phyloP scores from a whole-genome alignment of 2,797 vertebrate genomes.

The Pangasius mekongensis region DNA sequence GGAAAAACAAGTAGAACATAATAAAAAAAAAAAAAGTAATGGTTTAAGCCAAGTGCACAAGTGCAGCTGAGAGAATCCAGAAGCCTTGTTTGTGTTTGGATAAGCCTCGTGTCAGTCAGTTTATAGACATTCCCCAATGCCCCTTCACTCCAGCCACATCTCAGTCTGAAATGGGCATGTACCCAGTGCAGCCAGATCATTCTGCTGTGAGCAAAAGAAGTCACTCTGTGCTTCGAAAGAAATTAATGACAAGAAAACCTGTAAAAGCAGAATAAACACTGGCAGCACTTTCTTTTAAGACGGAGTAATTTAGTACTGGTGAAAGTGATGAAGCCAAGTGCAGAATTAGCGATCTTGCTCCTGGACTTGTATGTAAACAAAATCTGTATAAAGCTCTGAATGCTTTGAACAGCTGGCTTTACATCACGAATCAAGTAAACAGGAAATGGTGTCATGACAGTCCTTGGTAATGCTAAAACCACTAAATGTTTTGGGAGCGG shows the following conservation, averaged over 20 bases:
- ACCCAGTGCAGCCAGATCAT: background rate
- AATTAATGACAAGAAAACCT: background rate
- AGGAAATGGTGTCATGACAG: background rate
- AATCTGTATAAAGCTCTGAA: background rate
- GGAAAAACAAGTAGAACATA: background rate
- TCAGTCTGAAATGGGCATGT: background rate
- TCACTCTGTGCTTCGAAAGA: background rate
- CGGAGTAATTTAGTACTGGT: background rate
- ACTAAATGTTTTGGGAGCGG: background rate
- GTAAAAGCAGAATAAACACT: background rate
- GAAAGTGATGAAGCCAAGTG: background rate
- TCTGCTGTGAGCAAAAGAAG: background rate
- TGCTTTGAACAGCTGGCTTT: background rate
- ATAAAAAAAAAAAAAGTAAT: background rate
- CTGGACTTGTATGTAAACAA: background rate
- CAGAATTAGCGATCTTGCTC: background rate
- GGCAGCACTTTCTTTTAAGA: background rate
- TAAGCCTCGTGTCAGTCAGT: background rate
- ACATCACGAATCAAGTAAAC: background rate
- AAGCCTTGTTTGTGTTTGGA: background rate
- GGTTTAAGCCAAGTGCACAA: background rate
- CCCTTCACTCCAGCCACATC: background rate
- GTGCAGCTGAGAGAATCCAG: background rate
- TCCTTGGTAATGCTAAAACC: background rate
- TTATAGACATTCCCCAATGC: background rate